A percentile compares a stretch with the other conserved stretches of the same genome.
These are phyloP conservation scores for Isurus oxyrinchus DNA, from an alignment of 2,113 vertebrate species.

Conservation along the genomic window DNA sequence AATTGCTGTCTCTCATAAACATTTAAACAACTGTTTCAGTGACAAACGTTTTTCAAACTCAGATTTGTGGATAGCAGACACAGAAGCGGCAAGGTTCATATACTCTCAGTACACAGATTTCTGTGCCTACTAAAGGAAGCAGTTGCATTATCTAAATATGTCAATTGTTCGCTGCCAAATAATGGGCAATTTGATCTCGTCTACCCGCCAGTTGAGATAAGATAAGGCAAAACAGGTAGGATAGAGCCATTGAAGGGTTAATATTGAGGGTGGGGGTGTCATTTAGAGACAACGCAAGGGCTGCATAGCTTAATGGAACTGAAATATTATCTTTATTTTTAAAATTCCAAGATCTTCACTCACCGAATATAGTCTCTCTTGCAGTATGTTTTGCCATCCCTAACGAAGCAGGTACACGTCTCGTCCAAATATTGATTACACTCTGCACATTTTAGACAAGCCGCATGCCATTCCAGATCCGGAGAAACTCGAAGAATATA, in stretches of 20 bases:
- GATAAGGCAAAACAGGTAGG: constrained; percentile 63
- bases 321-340: neutral
- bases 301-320: neutral
- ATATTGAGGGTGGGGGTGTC: constrained; percentile 56
- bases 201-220: constrained; percentile 71
- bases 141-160: constrained; percentile 73
- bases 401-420: constrained; percentile 97
- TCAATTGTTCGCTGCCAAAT: constrained; percentile 68
- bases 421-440: constrained; percentile 98
- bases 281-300: neutral
- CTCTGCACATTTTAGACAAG: constrained; percentile 95
- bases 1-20: constrained; percentile 23
- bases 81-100: neutral
- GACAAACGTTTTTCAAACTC: neutral
- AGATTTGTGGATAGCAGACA: neutral
- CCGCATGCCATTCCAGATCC: constrained; percentile 98
- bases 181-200: constrained; percentile 76
- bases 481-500: constrained; percentile 97
- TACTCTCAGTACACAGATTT: neutral
- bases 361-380: constrained; percentile 99
- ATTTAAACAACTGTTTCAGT: neutral
- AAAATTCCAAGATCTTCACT: constrained; percentile 45
- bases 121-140: constrained; percentile 56
- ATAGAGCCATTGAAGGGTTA: constrained; percentile 63
- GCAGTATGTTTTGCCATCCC: constrained; percentile 98